Base-by-base conservation (phyloP, 2,888 invertebrate species). In the Sinotaia quadrata region DNA sequence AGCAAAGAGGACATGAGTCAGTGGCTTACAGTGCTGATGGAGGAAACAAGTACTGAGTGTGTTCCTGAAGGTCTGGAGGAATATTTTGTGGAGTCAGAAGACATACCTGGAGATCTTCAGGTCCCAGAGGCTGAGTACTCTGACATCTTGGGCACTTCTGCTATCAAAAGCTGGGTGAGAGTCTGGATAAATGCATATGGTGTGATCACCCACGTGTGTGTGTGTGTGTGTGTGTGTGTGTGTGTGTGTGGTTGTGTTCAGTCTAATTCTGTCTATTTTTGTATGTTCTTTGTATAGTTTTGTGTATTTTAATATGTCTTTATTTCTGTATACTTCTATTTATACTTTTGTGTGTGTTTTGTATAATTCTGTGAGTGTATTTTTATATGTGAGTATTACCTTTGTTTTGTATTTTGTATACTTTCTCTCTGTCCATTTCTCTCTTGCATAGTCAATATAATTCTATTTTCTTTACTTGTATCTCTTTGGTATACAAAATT, bases 1-100 rank as follows among this genome's bases (percentile, higher is more conserved):
- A 75, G 62, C n/a, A 75, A 75, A 68, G 76, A 76, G n/a, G 81
- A 81, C 51, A 75, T 84, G 75, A 75, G 77, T 24, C 72, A 74
- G 36, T 84, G 84, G 84, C 71, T 84, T 24, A 71, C 75, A n/a
- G 74, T 81, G 18, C 71, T 84, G 70, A 80, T 83, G 77, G 62
- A 67, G 49, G 83, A 83, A 73, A 82, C 81, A 3, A 58, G 74
- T 1, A 83, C 83, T 12, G 66, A 73, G 18, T 59, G 44, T 7
- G 69, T 80, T 10, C 84, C 84, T 1, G 75, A 77, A 15, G 84
- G 84, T n/a, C 75, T 84, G 58, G 79, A 79, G 54, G 76, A 79
- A 8, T 82, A 78, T 71, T 75, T 80, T 72, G 71, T 71, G 59
- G 74, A 75, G 27, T 76, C 76, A 36, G 75, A 76, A 18, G 76